These are phyloP conservation scores for Triplophysa rosa DNA, from an alignment of 2,113 vertebrate genomes.

Conservation along the genomic window DNA sequence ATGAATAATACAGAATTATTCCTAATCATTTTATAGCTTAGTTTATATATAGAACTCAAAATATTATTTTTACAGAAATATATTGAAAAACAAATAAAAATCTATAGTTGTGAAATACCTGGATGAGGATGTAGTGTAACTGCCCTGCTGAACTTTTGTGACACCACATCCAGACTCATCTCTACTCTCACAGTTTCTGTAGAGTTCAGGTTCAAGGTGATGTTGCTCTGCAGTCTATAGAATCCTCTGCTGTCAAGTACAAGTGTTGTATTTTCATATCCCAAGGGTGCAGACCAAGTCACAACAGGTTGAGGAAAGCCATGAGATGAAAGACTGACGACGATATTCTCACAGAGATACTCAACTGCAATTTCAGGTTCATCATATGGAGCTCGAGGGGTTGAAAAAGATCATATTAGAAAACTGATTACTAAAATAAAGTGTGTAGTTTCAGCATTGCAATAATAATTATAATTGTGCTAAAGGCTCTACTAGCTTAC, in stretches of 20 bases:
- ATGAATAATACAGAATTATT: too few species aligned
- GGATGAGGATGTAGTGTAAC: not conserved
- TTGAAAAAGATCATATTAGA: not conserved
- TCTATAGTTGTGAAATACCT: not conserved
- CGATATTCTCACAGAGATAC: not conserved
- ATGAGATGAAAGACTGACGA: not conserved
- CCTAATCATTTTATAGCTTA: too few species aligned
- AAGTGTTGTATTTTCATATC: not conserved
- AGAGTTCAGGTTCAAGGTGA: not conserved
- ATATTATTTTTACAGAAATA: too few species aligned
- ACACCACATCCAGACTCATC: not conserved
- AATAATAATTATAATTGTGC: too few species aligned
- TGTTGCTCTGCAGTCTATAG: conserved; percentile 5
- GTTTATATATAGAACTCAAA: too few species aligned
- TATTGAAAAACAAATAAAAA: too few species aligned
- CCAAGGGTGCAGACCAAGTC: not conserved
- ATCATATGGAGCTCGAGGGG: conserved; percentile 3
- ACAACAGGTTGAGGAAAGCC: conserved; percentile 16
- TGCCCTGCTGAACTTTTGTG: not conserved
- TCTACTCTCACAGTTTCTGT: not conserved
- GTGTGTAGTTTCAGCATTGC: not conserved
- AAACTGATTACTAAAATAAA: not conserved
- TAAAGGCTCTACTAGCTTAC: too few species aligned
- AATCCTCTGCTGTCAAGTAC: not conserved
- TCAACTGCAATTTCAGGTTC: conserved; percentile 5